These are phyloP conservation scores for Calosoma granatense DNA, from an alignment of 1,140 invertebrate genomes.

Conservation along the genomic window DNA sequence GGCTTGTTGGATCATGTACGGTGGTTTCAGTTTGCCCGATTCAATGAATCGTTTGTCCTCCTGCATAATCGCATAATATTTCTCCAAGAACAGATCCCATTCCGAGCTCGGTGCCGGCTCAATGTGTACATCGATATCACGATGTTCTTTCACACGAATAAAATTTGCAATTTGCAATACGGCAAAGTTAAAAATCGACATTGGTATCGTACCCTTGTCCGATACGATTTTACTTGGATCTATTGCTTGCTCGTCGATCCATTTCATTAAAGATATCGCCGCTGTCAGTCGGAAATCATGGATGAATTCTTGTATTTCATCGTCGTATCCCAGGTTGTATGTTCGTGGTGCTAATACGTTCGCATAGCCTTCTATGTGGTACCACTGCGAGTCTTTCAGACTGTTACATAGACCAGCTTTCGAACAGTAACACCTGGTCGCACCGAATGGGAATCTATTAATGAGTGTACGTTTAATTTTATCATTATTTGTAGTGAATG, in stretches of 20 bases:
- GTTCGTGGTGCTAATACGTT: conserved; percentile 45
- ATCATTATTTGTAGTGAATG: conserved; percentile 31
- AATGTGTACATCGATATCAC: conserved; percentile 40
- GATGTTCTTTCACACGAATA: conserved; percentile 37
- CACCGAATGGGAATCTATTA: conserved; percentile 38
- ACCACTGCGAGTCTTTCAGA: conserved; percentile 48
- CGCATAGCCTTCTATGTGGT: conserved; percentile 39
- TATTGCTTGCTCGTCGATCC: conserved; percentile 46
- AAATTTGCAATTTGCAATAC: conserved; percentile 44
- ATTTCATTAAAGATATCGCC: conserved; percentile 70
- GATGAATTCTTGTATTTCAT: conserved; percentile 42
- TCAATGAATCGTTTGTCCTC: conserved; percentile 26
- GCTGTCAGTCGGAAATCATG: conserved; percentile 63
- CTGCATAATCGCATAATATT: conserved; percentile 41
- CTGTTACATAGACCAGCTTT: conserved; percentile 50
- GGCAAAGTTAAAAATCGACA: conserved; percentile 44
- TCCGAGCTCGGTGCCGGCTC: conserved; percentile 38
- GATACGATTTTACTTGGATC: conserved; percentile 34
- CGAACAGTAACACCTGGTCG: conserved; percentile 38
- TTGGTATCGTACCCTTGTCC: conserved; percentile 36
- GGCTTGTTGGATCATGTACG: conserved; percentile 40
- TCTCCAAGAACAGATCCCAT: conserved; percentile 61
- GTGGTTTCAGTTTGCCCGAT: conserved; percentile 33
- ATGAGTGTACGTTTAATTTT: conserved; percentile 35
- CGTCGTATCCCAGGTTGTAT: conserved; percentile 39